Evolutionary conservation across 2,888 invertebrate species (phyloP).

Genomic region (Boloria euphrosyne): DNA sequence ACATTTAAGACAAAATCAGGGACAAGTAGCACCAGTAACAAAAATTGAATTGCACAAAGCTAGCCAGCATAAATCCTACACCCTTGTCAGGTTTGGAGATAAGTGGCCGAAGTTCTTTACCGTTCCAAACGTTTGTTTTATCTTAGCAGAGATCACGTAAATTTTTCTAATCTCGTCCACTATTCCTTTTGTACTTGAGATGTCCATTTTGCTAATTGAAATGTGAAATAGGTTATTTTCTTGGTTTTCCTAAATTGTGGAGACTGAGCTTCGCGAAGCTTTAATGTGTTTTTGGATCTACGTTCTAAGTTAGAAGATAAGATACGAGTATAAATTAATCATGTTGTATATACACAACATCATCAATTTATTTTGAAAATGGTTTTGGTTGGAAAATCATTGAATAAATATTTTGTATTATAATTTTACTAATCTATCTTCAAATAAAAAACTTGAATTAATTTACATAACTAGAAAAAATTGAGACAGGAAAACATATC

Average conservation of each 20-base stretch:
- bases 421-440: too few relatives aligned
- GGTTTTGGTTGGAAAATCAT: too few relatives aligned
- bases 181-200: slow-evolving; percentile 46
- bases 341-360: too few relatives aligned
- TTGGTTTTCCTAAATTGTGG: not conserved
- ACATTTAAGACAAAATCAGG: slow-evolving; percentile 23
- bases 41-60: slow-evolving; percentile 32
- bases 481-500: too few relatives aligned
- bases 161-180: slow-evolving; percentile 66
- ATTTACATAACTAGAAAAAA: too few relatives aligned
- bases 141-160: slow-evolving; percentile 61
- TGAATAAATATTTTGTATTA: too few relatives aligned
- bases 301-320: too few relatives aligned
- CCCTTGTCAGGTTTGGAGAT: slow-evolving; percentile 60
- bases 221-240: slow-evolving; percentile 22
- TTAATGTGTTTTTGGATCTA: too few relatives aligned
- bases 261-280: too few relatives aligned
- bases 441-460: too few relatives aligned
- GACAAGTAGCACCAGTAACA: slow-evolving; percentile 29
- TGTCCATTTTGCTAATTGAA: slow-evolving; percentile 37
- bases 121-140: slow-evolving; percentile 52
- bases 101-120: slow-evolving; percentile 58
- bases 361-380: too few relatives aligned
- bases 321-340: too few relatives aligned
- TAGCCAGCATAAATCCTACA: slow-evolving; percentile 51